Conservation (phyloP, 2,113 vertebrate genomes). For the Tringa solitaria region DNA sequence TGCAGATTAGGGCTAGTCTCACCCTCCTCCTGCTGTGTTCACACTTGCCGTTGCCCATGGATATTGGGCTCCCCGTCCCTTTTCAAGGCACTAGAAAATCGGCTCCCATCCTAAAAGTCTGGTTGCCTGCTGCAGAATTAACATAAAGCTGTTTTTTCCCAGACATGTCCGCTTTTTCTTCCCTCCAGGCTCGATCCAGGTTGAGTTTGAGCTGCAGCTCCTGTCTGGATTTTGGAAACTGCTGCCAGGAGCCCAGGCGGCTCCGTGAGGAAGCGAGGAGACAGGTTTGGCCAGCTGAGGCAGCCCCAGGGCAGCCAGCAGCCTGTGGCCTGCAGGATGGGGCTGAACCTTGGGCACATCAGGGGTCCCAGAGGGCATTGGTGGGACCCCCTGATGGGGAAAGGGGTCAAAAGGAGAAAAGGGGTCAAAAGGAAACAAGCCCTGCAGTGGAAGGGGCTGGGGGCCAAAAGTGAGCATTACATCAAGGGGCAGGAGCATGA, state of each 20-base stretch:
- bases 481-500: background rate
- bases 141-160: constrained; percentile 32
- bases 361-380: too few relatives aligned
- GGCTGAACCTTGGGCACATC: rapidly evolving
- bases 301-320: background rate
- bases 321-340: rapidly evolving
- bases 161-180: background rate
- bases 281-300: background rate
- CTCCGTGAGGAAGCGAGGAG: background rate
- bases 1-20: constrained; percentile 12
- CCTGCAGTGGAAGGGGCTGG: background rate
- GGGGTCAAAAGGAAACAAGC: background rate
- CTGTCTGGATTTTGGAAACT: constrained; percentile 25
- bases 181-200: background rate
- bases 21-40: background rate
- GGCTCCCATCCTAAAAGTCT: background rate
- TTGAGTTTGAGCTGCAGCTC: background rate
- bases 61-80: background rate
- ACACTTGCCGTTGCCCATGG: background rate
- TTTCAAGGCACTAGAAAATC: background rate
- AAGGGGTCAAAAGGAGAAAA: background rate
- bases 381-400: background rate
- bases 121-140: constrained; percentile 5
- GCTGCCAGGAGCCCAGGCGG: background rate
- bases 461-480: background rate